Conservation (phyloP, 1,140 invertebrate genomes). For the Asobara japonica region DNA sequence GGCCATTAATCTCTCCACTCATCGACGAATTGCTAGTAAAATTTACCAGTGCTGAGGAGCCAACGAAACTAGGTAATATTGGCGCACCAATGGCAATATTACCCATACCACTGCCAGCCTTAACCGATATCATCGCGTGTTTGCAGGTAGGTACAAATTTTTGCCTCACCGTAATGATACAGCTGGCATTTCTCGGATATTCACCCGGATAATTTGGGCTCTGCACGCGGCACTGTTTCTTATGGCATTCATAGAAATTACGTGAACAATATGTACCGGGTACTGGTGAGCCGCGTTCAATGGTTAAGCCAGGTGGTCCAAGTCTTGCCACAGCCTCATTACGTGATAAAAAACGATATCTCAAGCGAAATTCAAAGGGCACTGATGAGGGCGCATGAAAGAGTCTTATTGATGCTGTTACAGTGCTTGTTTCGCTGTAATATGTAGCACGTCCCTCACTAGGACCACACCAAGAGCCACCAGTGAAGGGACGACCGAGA, state of each 20-base stretch:
- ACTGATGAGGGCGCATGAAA: constrained; percentile 74
- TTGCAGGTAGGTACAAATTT: constrained; percentile 86
- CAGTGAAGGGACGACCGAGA: constrained; percentile 82
- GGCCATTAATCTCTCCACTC: not conserved
- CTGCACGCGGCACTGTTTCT: constrained; percentile 83
- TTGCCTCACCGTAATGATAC: constrained; percentile 82
- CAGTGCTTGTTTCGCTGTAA: constrained; percentile 85
- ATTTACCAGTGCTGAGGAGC: not conserved
- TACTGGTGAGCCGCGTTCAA: constrained; percentile 81
- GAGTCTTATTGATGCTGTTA: constrained; percentile 79
- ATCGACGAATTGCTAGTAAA: not conserved
- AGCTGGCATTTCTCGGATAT: constrained; percentile 88
- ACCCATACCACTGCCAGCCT: constrained; percentile 43
- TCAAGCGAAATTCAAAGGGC: constrained; percentile 79
- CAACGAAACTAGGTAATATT: not conserved
- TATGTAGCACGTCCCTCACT: constrained; percentile 81
- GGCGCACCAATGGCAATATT: constrained; percentile 17
- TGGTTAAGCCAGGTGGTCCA: constrained; percentile 75
- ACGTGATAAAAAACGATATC: constrained; percentile 80
- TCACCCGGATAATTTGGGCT: constrained; percentile 92
- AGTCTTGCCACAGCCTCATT: constrained; percentile 81
- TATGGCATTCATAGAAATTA: constrained; percentile 87
- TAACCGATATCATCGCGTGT: constrained; percentile 86
- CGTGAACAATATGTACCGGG: constrained; percentile 88
- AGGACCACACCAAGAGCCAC: constrained; percentile 84